phyloP scores from a whole-genome alignment of 2,888 invertebrate genomes.

The Stenoptilia bipunctidactyla region DNA sequence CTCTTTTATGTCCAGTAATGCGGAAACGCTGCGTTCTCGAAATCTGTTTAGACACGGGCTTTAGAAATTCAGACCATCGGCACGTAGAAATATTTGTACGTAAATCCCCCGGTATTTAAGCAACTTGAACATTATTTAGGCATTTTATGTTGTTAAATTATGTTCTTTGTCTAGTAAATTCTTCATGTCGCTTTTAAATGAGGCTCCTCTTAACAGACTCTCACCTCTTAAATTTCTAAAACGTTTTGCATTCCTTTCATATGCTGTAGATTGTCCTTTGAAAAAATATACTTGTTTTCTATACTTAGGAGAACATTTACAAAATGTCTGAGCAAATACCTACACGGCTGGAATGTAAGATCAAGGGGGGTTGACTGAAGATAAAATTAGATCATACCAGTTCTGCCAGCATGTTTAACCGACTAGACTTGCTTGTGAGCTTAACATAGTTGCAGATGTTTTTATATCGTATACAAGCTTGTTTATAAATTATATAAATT shows the following conservation, averaged over 20 bases:
- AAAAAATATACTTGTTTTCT: too few species aligned
- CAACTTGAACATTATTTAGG: background rate
- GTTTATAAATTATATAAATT: too few species aligned
- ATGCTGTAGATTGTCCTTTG: too few species aligned
- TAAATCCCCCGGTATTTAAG: background rate
- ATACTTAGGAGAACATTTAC: background rate
- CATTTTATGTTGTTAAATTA: background rate
- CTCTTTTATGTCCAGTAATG: constrained; percentile 25
- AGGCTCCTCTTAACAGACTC: too few species aligned
- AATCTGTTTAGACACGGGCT: constrained; percentile 26
- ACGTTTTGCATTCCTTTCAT: too few species aligned
- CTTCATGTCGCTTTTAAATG: too few species aligned
- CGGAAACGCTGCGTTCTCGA: constrained; percentile 32
- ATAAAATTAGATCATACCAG: constrained; percentile 51
- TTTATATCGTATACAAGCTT: too few species aligned
- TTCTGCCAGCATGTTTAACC: constrained; percentile 5
- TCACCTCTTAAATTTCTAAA: too few species aligned
- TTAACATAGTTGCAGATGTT: background rate
- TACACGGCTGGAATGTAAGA: background rate
- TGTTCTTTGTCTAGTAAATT: too few species aligned
- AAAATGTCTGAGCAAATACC: background rate
- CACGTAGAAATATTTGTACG: background rate
- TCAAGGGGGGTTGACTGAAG: constrained; percentile 18
- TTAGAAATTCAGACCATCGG: constrained; percentile 25
- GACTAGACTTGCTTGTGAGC: constrained; percentile 16